Conservation (phyloP, 2,797 vertebrate genomes). For the Galago senegalensis region DNA sequence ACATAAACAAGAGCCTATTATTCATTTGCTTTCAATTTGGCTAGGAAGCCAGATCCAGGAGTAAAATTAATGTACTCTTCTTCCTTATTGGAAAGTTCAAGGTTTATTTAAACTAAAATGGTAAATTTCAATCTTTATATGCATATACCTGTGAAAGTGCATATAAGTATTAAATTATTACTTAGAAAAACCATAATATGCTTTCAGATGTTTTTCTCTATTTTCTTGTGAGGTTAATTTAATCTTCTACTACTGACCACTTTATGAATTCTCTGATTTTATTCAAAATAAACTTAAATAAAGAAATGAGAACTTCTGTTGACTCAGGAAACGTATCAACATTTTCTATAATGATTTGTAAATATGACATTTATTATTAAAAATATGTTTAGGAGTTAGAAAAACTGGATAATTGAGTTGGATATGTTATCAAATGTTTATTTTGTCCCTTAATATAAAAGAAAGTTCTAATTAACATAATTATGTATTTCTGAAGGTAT, state of each 20-base stretch:
- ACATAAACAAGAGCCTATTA: neutral
- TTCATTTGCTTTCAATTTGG: neutral
- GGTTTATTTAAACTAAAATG: slow-evolving; percentile 17
- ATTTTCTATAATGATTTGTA: neutral
- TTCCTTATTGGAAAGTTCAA: slow-evolving; percentile 39
- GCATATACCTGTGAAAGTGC: neutral
- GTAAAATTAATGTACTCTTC: neutral
- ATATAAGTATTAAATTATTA: slow-evolving; percentile 8
- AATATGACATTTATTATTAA: neutral
- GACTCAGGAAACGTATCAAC: neutral
- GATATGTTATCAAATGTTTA: neutral
- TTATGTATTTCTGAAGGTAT: neutral
- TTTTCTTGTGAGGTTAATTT: neutral
- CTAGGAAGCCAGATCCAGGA: slow-evolving; percentile 1
- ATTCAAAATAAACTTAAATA: neutral
- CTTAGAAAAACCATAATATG: no score
- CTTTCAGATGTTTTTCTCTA: neutral
- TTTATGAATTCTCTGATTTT: neutral
- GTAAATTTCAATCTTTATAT: neutral
- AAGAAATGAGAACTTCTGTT: neutral
- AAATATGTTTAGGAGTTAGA: neutral
- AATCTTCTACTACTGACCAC: neutral
- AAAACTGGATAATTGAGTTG: neutral
- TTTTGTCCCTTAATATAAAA: neutral
- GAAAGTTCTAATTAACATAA: neutral